phyloP scores from a whole-genome alignment of 1,140 invertebrate species.

The Brachionus calyciflorus region DNA sequence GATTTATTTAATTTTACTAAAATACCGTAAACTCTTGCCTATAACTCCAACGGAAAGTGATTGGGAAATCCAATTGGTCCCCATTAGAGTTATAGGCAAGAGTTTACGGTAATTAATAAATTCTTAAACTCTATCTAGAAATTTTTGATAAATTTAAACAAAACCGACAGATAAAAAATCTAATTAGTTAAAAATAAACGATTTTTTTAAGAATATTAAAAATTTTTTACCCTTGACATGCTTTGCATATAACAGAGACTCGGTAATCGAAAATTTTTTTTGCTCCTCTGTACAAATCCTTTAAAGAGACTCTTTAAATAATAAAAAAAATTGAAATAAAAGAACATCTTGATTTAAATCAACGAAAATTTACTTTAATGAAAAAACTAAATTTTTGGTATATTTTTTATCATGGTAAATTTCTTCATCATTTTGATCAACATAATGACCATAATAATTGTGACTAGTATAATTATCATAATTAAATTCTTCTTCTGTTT shows the following conservation, averaged over 20 bases:
- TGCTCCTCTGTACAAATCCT: conserved; percentile 5
- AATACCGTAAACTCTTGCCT: too few relatives aligned
- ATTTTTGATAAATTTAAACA: too few relatives aligned
- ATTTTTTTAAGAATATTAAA: too few relatives aligned
- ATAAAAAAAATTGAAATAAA: neutral
- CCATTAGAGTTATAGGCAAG: too few relatives aligned
- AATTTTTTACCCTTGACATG: conserved; percentile 1
- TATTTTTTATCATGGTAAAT: neutral
- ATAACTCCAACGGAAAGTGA: too few relatives aligned
- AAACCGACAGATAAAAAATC: too few relatives aligned
- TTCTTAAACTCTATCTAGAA: too few relatives aligned
- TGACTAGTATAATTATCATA: conserved; percentile 29
- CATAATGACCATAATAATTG: neutral
- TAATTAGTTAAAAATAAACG: too few relatives aligned
- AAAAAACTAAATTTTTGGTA: conserved; percentile 31
- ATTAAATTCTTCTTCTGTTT: neutral
- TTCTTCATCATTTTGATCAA: neutral
- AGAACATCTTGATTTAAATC: neutral
- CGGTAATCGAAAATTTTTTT: conserved; percentile 18
- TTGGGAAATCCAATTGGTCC: too few relatives aligned
- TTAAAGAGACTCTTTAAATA: neutral
- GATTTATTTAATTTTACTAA: too few relatives aligned
- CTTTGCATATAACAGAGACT: conserved; percentile 16
- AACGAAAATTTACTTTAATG: neutral
- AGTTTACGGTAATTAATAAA: too few relatives aligned